phyloP scores from a whole-genome alignment of 2,888 invertebrate genomes.

The Eupsilia transversa region DNA sequence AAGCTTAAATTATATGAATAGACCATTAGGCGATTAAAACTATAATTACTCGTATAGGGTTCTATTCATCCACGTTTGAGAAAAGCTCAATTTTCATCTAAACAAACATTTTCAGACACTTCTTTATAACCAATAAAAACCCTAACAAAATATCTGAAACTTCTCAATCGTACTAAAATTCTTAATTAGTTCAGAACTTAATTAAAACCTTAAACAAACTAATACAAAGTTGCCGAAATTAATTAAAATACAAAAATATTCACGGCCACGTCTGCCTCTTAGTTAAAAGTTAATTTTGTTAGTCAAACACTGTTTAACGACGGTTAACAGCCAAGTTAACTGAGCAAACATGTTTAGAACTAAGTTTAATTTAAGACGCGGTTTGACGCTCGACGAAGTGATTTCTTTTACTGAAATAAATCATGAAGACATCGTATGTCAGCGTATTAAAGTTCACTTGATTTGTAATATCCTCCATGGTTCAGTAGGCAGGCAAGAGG shows the following conservation, averaged over 20 bases:
- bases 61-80: too few relatives aligned
- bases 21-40: too few relatives aligned
- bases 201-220: conserved; percentile 38
- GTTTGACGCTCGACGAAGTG: neutral
- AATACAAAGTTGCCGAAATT: conserved; percentile 43
- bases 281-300: conserved; percentile 60
- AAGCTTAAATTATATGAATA: too few relatives aligned
- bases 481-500: conserved; percentile 3
- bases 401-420: neutral
- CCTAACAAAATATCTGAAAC: conserved; percentile 17
- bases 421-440: conserved; percentile 4
- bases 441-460: neutral
- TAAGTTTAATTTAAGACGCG: conserved; percentile 25
- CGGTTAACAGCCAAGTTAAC: conserved; percentile 32
- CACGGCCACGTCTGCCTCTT: conserved; percentile 45
- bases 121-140: too few relatives aligned
- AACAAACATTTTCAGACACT: neutral
- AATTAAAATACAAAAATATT: conserved; percentile 59
- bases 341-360: conserved; percentile 42
- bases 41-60: too few relatives aligned
- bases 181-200: conserved; percentile 47
- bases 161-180: conserved; percentile 35
- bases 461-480: neutral
- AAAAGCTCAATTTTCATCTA: neutral
- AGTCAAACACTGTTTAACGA: conserved; percentile 40